phyloP scores from a whole-genome alignment of 2,113 vertebrate species.

The Perca fluviatilis region DNA sequence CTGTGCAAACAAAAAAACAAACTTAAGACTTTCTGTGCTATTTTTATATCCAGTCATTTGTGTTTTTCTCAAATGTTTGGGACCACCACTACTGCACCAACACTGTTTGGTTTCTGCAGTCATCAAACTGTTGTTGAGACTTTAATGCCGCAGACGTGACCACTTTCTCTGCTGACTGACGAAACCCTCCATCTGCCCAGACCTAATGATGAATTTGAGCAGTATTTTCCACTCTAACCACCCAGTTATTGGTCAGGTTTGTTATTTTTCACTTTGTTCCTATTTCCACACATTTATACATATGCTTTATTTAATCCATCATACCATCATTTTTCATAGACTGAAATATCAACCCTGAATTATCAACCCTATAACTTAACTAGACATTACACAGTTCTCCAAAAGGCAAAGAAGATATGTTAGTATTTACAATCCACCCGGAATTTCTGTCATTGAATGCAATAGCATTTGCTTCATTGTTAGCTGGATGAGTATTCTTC shows the following conservation, averaged over 20 bases:
- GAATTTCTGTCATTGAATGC: not conserved
- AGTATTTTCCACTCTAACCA: slow-evolving; percentile 13
- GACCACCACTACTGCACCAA: slow-evolving; percentile 15
- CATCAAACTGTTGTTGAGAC: slow-evolving; percentile 15
- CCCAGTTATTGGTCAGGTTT: not conserved
- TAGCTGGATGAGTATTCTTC: not conserved
- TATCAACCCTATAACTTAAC: too few species aligned
- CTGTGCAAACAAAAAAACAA: slow-evolving; percentile 72
- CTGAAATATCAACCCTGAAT: too few species aligned
- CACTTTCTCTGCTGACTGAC: slow-evolving; percentile 36
- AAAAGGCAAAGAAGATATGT: not conserved
- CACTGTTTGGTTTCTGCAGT: slow-evolving; percentile 15
- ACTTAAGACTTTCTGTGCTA: not conserved
- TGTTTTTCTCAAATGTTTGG: not conserved
- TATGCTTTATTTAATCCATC: not conserved
- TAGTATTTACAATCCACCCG: not conserved
- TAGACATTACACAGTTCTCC: too few species aligned
- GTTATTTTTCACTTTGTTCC: not conserved
- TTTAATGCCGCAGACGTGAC: slow-evolving; percentile 4
- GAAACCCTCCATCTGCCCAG: not conserved
- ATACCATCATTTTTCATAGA: too few species aligned
- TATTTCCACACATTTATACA: not conserved
- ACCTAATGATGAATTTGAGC: slow-evolving; percentile 17
- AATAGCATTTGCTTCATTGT: not conserved
- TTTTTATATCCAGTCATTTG: slow-evolving; percentile 7